Evolutionary conservation across 2,797 vertebrate species (phyloP).

Genomic region (Streptopelia turtur): DNA sequence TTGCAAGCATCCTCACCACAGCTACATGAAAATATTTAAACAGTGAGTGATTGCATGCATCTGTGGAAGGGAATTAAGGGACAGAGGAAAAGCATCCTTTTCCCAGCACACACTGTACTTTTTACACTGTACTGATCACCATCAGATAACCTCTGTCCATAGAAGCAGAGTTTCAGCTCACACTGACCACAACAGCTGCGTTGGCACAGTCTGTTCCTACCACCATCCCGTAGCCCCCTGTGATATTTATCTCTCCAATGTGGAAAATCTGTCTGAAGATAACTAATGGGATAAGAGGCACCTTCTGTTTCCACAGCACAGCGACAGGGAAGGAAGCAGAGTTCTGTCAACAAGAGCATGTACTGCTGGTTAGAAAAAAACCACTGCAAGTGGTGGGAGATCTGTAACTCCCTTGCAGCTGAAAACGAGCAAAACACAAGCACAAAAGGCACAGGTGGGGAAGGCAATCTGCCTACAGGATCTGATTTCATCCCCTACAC

Average conservation of each 20-base stretch:
- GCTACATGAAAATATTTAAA: neutral
- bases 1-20: neutral
- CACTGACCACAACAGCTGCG: neutral
- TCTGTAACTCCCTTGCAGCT: neutral
- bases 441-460: neutral
- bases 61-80: neutral
- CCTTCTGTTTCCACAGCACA: neutral
- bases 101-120: neutral
- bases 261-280: neutral
- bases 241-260: neutral
- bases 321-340: neutral
- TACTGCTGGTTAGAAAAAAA: neutral
- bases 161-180: neutral
- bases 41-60: neutral
- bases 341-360: neutral
- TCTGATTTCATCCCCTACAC: neutral
- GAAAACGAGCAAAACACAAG: neutral
- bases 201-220: neutral
- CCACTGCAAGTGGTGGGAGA: neutral
- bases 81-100: neutral
- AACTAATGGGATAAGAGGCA: constrained; percentile 7
- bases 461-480: neutral
- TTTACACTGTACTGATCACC: neutral
- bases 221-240: neutral
- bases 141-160: neutral